Evolutionary conservation across 2,113 vertebrate species (phyloP).

Genomic region (Sinocyclocheilus anshuiensis): DNA sequence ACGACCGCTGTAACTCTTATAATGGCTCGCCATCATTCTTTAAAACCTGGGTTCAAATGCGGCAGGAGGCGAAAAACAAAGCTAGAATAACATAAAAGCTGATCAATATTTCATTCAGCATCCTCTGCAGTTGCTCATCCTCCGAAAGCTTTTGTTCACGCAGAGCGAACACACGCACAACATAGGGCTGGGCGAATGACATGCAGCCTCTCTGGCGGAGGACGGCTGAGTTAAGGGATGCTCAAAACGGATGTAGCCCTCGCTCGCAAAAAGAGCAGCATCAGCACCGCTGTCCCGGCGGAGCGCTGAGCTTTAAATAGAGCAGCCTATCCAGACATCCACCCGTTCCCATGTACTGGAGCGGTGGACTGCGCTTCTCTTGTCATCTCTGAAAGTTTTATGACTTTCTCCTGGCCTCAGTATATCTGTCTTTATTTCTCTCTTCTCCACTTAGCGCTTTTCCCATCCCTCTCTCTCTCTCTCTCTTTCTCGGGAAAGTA

Average conservation of each 20-base stretch:
- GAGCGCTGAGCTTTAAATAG: constrained; percentile 65
- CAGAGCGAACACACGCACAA: constrained; percentile 40
- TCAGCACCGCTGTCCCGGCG: constrained; percentile 68
- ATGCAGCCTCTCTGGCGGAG: constrained; percentile 60
- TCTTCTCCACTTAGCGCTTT: background rate
- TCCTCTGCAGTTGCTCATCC: constrained; percentile 43
- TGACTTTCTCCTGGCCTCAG: constrained; percentile 53
- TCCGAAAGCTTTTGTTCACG: constrained; percentile 63
- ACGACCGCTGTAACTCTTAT: constrained; percentile 29
- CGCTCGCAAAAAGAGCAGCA: constrained; percentile 62
- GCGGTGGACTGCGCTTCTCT: constrained; percentile 51
- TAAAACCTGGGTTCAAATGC: constrained; percentile 51
- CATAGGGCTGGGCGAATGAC: constrained; percentile 61
- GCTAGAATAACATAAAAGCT: constrained; percentile 50
- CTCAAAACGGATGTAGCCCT: constrained; percentile 38
- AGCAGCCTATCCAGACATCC: constrained; percentile 62
- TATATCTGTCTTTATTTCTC: constrained; percentile 48
- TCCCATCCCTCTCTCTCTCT: background rate
- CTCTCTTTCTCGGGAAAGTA: background rate
- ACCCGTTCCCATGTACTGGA: constrained; percentile 11
- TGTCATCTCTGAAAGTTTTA: constrained; percentile 70
- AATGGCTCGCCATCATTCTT: constrained; percentile 61
- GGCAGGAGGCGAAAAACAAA: constrained; percentile 45
- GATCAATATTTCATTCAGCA: constrained; percentile 59
- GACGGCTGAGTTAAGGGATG: constrained; percentile 58